These are phyloP conservation scores for Chiridota heheva DNA, from an alignment of 35 echinoderm and acorn worm species.

Conservation along the genomic window DNA sequence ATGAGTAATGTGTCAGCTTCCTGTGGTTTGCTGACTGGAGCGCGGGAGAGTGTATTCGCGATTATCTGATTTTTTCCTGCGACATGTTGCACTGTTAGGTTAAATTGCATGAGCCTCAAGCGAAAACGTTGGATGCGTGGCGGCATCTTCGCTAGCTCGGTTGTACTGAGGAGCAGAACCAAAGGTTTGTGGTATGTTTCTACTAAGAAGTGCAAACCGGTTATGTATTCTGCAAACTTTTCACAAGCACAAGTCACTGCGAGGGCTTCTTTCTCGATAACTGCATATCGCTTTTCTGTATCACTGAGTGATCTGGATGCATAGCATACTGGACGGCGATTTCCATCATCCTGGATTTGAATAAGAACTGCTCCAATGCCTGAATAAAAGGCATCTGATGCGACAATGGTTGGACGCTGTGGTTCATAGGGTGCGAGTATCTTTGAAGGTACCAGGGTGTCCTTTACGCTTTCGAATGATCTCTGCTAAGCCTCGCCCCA, in stretches of 20 bases:
- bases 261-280: constrained; percentile 60
- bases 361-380: constrained; percentile 30
- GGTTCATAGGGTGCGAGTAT: constrained; percentile 49
- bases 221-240: constrained; percentile 48
- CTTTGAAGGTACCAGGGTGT: neutral
- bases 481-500: constrained; percentile 29
- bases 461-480: constrained; percentile 35
- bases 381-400: constrained; percentile 32
- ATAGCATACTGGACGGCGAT: constrained; percentile 9
- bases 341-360: constrained; percentile 27
- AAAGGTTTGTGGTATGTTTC: constrained; percentile 56
- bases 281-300: constrained; percentile 55
- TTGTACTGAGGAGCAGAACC: constrained; percentile 30
- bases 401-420: constrained; percentile 26
- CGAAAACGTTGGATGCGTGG: constrained; percentile 42
- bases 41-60: constrained; percentile 34
- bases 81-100: too few relatives aligned
- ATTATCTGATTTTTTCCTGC: too few relatives aligned
- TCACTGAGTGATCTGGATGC: constrained; percentile 33
- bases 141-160: constrained; percentile 42
- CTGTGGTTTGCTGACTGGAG: neutral
- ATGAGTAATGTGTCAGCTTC: too few relatives aligned
- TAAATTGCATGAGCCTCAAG: constrained; percentile 53
- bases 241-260: constrained; percentile 49
- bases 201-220: constrained; percentile 28